Percentiles rank a stretch among this genome's conserved stretches.
Evolutionary conservation across 2,888 invertebrate species (phyloP).

Genomic region (Bugula neritina): DNA sequence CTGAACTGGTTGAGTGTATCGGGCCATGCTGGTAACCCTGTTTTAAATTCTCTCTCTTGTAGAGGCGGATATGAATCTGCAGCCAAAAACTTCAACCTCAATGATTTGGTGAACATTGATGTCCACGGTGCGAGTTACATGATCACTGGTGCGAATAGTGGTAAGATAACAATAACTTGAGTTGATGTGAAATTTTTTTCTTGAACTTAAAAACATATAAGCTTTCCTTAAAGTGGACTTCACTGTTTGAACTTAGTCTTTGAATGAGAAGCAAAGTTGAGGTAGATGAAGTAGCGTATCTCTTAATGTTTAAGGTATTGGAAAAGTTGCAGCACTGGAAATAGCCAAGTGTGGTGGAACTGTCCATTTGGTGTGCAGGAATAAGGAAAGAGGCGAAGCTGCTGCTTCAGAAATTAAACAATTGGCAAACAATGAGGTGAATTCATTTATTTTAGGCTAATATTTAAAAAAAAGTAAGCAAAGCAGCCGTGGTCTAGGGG

Average conservation of each 20-base stretch:
- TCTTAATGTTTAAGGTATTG: too few relatives aligned
- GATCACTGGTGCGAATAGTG: conserved; percentile 53
- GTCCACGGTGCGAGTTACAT: conserved; percentile 49
- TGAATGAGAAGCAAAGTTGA: too few relatives aligned
- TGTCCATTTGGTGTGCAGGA: conserved; percentile 56
- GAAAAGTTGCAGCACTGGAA: conserved; percentile 52
- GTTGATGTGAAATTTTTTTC: conserved; percentile 33
- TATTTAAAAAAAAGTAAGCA: too few relatives aligned
- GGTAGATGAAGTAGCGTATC: too few relatives aligned
- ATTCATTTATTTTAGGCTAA: too few relatives aligned
- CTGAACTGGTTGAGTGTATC: too few relatives aligned
- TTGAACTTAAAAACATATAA: too few relatives aligned
- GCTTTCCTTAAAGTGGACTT: too few relatives aligned
- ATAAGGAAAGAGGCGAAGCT: conserved; percentile 49
- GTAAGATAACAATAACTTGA: conserved; percentile 13
- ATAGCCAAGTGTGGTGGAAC: conserved; percentile 54
- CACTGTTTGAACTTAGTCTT: too few relatives aligned
- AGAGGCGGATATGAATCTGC: conserved; percentile 53
- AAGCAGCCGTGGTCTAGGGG: too few relatives aligned
- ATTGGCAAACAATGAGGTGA: conserved; percentile 48
- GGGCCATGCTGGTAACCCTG: too few relatives aligned
- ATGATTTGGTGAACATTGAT: conserved; percentile 51
- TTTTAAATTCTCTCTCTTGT: conserved; percentile 30
- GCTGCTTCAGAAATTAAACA: conserved; percentile 50
- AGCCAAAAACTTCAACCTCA: conserved; percentile 46